phyloP scores from a whole-genome alignment of 2,113 vertebrate species.

The Protobothrops mucrosquamatus region DNA sequence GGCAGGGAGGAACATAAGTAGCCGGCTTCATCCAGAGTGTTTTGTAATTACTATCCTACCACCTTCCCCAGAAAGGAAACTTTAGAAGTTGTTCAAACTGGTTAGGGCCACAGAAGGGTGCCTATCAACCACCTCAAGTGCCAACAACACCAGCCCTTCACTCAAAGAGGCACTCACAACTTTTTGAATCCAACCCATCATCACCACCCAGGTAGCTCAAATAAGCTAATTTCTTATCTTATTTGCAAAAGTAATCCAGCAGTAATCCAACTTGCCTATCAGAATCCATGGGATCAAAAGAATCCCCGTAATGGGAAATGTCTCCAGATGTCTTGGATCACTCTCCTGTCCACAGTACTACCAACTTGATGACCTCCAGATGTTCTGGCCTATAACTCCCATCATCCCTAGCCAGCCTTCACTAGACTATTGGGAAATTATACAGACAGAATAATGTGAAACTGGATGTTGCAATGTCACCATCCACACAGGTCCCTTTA shows the following conservation, averaged over 20 bases:
- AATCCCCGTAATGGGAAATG: background rate
- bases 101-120: background rate
- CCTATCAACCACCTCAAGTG: background rate
- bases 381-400: background rate
- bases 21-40: background rate
- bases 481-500: background rate
- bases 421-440: background rate
- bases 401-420: background rate
- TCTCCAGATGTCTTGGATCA: background rate
- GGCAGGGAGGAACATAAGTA: background rate
- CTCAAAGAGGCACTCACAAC: background rate
- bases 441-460: background rate
- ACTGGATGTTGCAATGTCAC: background rate
- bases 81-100: background rate
- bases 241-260: background rate
- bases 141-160: background rate
- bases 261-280: background rate
- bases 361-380: background rate
- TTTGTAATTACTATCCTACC: background rate
- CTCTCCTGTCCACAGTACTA: background rate
- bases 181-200: background rate
- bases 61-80: background rate
- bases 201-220: background rate
- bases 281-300: background rate
- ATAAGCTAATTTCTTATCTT: background rate